Percentiles rank a stretch among this genome's conserved stretches.
phyloP scores from a whole-genome alignment of 2,113 vertebrate genomes.

The Nothoprocta perdicaria region DNA sequence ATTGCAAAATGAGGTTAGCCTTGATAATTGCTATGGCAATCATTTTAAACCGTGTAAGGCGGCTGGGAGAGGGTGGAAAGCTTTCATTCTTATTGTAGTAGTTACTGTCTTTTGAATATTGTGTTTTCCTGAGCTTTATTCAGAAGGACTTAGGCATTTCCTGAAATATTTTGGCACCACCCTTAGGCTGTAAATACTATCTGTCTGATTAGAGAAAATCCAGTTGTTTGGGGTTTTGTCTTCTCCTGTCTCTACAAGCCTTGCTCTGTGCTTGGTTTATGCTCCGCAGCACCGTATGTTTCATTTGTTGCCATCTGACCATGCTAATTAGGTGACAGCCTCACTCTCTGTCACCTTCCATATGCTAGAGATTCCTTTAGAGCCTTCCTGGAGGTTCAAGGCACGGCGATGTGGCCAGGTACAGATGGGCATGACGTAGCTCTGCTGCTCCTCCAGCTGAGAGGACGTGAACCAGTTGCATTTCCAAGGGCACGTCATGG shows the following conservation, averaged over 20 bases:
- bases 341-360: constrained; percentile 2
- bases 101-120: constrained; percentile 46
- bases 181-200: constrained; percentile 59
- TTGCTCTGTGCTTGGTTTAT: background rate
- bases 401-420: background rate
- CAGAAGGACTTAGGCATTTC: constrained; percentile 57
- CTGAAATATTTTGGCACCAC: constrained; percentile 67
- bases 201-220: constrained; percentile 63
- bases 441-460: background rate
- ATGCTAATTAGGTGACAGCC: background rate
- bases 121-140: constrained; percentile 54
- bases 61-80: constrained; percentile 25
- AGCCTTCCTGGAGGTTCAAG: background rate
- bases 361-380: background rate
- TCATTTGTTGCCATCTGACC: constrained; percentile 4
- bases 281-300: background rate
- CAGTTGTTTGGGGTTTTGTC: background rate
- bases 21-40: constrained; percentile 44
- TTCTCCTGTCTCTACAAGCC: background rate
- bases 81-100: constrained; percentile 38
- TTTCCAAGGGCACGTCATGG: fast-evolving
- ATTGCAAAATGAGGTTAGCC: constrained; percentile 31
- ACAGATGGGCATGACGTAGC: constrained; percentile 7
- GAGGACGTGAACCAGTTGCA: background rate
- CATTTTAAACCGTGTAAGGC: constrained; percentile 39